Evolutionary conservation across 2,113 vertebrate genomes (phyloP).

Genomic region (Gyps fulvus): DNA sequence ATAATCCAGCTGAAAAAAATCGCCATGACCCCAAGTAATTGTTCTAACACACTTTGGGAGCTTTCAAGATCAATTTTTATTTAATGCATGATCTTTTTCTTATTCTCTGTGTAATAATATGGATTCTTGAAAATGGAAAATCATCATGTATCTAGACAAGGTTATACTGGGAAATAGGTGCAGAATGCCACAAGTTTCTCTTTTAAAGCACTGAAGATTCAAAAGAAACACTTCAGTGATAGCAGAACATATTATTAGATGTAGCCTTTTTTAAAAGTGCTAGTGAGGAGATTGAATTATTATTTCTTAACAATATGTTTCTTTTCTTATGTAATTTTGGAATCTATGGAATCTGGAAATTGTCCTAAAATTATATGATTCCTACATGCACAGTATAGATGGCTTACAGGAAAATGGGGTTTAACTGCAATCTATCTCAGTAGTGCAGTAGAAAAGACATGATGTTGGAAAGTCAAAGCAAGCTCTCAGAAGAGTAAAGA

Average conservation of each 20-base stretch:
- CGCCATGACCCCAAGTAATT: background rate
- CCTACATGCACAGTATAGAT: background rate
- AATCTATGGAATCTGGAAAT: background rate
- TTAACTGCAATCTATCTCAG: background rate
- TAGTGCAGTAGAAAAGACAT: background rate
- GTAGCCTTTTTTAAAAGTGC: background rate
- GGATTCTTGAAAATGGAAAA: conserved; percentile 12
- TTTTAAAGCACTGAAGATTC: background rate
- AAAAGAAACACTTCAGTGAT: background rate
- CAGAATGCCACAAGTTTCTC: background rate
- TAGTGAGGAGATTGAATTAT: background rate
- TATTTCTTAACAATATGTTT: background rate
- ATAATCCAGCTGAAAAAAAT: background rate
- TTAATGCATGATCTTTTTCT: background rate
- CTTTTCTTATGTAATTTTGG: background rate
- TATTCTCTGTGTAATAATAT: background rate
- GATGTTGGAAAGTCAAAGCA: background rate
- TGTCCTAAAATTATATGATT: background rate
- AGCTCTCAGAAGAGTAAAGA: background rate
- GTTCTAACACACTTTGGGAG: background rate
- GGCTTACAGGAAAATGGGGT: background rate
- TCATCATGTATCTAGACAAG: background rate
- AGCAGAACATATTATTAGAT: background rate
- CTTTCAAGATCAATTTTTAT: background rate
- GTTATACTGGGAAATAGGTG: background rate